These are phyloP conservation scores for Pogonognathellus flavescens DNA, from an alignment of 1,140 invertebrate genomes.

Conservation along the genomic window DNA sequence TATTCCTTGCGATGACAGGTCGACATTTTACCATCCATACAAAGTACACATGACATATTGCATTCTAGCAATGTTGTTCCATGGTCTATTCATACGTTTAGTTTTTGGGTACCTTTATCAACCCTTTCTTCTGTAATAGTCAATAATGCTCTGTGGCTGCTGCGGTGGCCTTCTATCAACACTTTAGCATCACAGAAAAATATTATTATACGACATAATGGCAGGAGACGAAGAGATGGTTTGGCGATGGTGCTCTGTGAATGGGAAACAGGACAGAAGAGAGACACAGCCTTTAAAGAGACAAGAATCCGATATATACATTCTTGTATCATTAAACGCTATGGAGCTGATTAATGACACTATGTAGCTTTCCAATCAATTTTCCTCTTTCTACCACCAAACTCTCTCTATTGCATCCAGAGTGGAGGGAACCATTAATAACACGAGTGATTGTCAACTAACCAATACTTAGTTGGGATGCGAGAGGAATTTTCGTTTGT, in stretches of 20 bases:
- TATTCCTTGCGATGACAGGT: too few relatives aligned
- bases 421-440: slow-evolving; percentile 21
- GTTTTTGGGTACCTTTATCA: too few relatives aligned
- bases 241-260: background rate
- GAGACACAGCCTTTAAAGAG: background rate
- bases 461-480: background rate
- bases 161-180: too few relatives aligned
- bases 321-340: background rate
- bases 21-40: too few relatives aligned
- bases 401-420: background rate
- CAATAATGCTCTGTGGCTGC: too few relatives aligned
- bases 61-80: too few relatives aligned
- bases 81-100: too few relatives aligned
- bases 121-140: too few relatives aligned
- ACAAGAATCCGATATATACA: too few relatives aligned
- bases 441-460: slow-evolving; percentile 45
- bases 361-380: slow-evolving; percentile 40
- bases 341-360: slow-evolving; percentile 37
- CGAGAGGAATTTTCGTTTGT: background rate
- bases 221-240: background rate
- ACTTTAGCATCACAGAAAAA: too few relatives aligned
- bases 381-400: slow-evolving; percentile 16
- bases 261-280: background rate
- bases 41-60: too few relatives aligned
- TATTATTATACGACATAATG: too few relatives aligned